Base-by-base conservation (phyloP, 2,888 invertebrate genomes). In the Meganola albula region DNA sequence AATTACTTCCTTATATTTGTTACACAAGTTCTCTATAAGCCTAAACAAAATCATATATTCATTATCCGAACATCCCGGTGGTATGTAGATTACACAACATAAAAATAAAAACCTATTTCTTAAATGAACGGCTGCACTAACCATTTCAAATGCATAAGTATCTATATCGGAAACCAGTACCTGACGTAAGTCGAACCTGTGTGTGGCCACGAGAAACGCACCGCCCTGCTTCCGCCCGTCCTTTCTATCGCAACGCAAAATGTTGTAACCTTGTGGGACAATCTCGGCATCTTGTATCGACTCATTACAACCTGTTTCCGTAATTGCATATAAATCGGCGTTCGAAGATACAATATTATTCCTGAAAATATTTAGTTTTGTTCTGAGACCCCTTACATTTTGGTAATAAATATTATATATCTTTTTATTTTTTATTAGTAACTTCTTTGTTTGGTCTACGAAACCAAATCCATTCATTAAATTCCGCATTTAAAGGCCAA, bases 141-240 rank as follows among this genome's bases (percentile, higher is more conserved):
- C 34, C 6, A 48, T 8, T 41, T 53, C 53, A 16, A 53, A 53
- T n/a, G 20, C 36, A 22, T 27, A 22, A n/a, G 25, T 26, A 12
- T 40, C 34, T 5, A 47, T 27, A 16, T 38, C 26, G 8, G 7
- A 14, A 6, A 21, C 6, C 4, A 27, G 35, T 27, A 43, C 26
- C 18, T 13, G 30, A 6, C 41, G 34, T 24, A 51, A 20, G 21
- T 40, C 40, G 16, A 30, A 24, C 5, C 30, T 23, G 24, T 24
- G 24, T 30, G 24, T 24, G 18, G 14, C 12, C 30, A 10, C 10
- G 24, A 24, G 24, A 24, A 24, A 8, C 24, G 24, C 24, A 11
- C 24, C 24, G 11, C 16, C 16, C 6, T 16, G 16, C 16, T 16
- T 16, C 16, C 16, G 16, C 4, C 16, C 16, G 16, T 16, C 16